Evolutionary conservation across 2,888 invertebrate species (phyloP).

Genomic region (Stenodema calcarata): DNA sequence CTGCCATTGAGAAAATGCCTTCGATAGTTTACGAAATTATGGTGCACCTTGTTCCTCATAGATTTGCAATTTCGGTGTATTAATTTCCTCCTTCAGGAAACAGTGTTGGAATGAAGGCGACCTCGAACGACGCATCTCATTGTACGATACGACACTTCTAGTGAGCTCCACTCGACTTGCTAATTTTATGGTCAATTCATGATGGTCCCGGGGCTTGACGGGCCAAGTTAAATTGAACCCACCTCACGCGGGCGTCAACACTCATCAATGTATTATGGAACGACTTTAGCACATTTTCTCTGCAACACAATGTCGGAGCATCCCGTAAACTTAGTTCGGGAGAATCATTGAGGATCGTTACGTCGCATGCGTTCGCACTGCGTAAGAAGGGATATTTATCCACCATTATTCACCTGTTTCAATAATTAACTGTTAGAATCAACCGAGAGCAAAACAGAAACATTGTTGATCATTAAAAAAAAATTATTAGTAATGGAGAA

Average conservation of each 20-base stretch:
- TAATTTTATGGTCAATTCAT: slow-evolving; percentile 7
- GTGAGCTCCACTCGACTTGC: background rate
- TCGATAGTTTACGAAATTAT: too few relatives aligned
- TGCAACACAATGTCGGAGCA: background rate
- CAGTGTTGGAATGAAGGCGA: background rate
- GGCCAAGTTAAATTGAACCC: slow-evolving; percentile 18
- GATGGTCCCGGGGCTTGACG: background rate
- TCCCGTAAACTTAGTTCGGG: background rate
- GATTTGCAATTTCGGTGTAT: too few relatives aligned
- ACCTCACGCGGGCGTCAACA: background rate
- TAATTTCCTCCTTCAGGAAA: background rate
- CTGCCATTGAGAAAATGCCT: too few relatives aligned
- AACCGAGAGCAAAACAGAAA: too few relatives aligned
- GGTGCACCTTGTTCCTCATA: too few relatives aligned
- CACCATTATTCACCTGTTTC: too few relatives aligned
- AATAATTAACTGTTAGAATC: too few relatives aligned
- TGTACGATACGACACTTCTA: background rate
- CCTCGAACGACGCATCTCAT: background rate
- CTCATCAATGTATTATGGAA: slow-evolving; percentile 13
- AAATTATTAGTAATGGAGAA: too few relatives aligned
- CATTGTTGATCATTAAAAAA: too few relatives aligned
- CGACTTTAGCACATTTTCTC: background rate
- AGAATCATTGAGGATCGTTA: background rate
- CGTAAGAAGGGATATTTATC: too few relatives aligned
- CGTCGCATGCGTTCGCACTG: too few relatives aligned